A percentile compares a stretch with the other conserved stretches of the same genome.
These are phyloP conservation scores for Hydropotes inermis DNA, from an alignment of 2,113 vertebrate genomes.

Conservation along the genomic window DNA sequence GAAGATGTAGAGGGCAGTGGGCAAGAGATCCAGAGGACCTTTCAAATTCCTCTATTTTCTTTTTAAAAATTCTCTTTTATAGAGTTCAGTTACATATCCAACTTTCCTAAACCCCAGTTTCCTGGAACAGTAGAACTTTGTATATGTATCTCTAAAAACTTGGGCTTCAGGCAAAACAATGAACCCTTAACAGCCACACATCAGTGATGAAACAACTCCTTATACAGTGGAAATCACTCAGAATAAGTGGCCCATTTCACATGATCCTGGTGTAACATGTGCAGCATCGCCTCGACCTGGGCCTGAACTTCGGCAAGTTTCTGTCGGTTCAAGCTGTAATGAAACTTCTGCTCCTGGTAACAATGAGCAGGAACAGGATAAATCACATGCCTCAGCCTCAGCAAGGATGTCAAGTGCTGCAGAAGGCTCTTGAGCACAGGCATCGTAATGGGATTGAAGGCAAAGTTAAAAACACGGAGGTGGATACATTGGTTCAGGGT, in stretches of 20 bases:
- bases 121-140: background rate
- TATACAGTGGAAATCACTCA: background rate
- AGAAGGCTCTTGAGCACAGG: background rate
- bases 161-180: background rate
- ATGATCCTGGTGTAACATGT: background rate
- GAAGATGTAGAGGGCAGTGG: background rate
- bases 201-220: background rate
- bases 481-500: background rate
- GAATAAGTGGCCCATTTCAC: background rate
- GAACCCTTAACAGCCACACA: background rate
- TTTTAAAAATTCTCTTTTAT: background rate
- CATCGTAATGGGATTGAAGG: conserved; percentile 33
- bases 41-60: background rate
- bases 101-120: background rate
- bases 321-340: background rate
- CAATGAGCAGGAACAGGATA: conserved; percentile 2
- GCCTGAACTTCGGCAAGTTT: conserved; percentile 18
- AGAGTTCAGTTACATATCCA: background rate
- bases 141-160: background rate
- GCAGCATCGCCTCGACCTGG: background rate
- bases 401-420: background rate
- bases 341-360: background rate
- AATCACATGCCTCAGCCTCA: background rate
- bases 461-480: background rate
- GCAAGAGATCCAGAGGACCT: background rate